A percentile compares a stretch with the other conserved stretches of the same genome.
These are phyloP conservation scores for Chaetura pelagica DNA, from an alignment of 2,113 vertebrate species.

Conservation along the genomic window DNA sequence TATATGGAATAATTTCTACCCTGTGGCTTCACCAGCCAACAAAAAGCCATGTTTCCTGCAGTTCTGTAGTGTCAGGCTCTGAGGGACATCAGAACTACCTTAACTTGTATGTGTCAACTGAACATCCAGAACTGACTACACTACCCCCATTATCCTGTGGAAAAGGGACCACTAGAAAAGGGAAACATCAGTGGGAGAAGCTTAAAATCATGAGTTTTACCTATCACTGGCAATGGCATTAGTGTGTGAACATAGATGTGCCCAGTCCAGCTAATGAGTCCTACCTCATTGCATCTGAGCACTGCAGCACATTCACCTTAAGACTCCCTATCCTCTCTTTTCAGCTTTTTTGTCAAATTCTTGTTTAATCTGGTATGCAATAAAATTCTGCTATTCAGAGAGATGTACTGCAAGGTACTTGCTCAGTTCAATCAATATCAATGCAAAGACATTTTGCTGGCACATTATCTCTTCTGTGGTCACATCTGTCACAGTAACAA, in stretches of 20 bases:
- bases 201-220: background rate
- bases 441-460: background rate
- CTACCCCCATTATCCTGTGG: background rate
- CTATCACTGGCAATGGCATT: background rate
- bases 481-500: background rate
- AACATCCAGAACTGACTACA: background rate
- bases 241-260: background rate
- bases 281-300: background rate
- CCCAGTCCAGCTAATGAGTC: background rate
- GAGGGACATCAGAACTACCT: background rate
- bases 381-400: background rate
- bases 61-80: background rate
- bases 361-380: background rate
- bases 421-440: background rate
- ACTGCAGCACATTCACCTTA: background rate
- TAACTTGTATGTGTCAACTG: background rate
- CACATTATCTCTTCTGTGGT: background rate
- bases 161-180: background rate
- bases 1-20: constrained; percentile 39
- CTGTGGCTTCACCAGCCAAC: constrained; percentile 39
- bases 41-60: background rate
- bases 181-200: background rate
- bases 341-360: background rate
- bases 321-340: background rate
- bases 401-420: background rate